phyloP scores from a whole-genome alignment of 2,113 vertebrate genomes.

The Bambusicola thoracicus region DNA sequence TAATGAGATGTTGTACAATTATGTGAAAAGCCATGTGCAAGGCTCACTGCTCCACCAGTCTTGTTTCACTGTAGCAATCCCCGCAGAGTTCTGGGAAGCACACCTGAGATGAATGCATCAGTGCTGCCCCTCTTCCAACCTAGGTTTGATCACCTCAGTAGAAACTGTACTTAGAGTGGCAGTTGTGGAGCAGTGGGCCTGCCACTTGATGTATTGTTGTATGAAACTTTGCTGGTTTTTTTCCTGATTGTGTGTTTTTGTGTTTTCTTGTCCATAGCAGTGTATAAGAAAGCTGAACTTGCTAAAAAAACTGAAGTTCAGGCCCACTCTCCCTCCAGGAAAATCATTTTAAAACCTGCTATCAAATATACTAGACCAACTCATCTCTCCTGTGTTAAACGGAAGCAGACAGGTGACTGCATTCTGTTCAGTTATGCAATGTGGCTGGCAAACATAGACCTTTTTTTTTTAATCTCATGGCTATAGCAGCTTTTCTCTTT shows the following conservation, averaged over 20 bases:
- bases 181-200: slow-evolving; percentile 45
- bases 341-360: slow-evolving; percentile 91
- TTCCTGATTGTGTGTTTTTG: slow-evolving; percentile 83
- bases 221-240: slow-evolving; percentile 59
- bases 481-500: slow-evolving; percentile 77
- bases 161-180: accelerated
- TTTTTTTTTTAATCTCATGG: slow-evolving; percentile 78
- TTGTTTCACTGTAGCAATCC: background rate
- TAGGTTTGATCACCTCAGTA: background rate
- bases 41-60: slow-evolving; percentile 44
- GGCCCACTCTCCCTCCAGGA: slow-evolving; percentile 94
- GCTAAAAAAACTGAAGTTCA: slow-evolving; percentile 96
- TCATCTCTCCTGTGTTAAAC: slow-evolving; percentile 95
- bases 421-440: slow-evolving; percentile 81
- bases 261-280: slow-evolving; percentile 88
- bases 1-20: slow-evolving; percentile 42
- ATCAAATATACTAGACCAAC: slow-evolving; percentile 93
- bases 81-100: background rate
- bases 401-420: slow-evolving; percentile 98
- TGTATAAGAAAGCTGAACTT: slow-evolving; percentile 97
- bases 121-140: background rate
- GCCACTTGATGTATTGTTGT: slow-evolving; percentile 32
- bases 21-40: background rate
- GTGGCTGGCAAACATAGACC: slow-evolving; percentile 89
- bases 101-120: background rate